These are phyloP conservation scores for Eurytoma californica DNA, from an alignment of 2,888 invertebrate genomes.

Conservation along the genomic window DNA sequence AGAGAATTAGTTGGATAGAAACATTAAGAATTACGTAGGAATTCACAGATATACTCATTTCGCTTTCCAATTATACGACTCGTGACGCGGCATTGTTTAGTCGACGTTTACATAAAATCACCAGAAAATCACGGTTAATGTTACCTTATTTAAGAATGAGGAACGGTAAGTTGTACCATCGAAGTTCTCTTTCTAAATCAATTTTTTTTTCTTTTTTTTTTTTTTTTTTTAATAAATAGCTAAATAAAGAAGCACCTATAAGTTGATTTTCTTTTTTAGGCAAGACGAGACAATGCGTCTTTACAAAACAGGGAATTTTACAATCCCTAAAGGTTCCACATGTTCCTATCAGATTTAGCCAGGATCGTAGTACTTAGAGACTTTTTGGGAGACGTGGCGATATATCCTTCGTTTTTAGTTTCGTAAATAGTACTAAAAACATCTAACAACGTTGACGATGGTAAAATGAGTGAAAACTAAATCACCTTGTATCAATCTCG, in stretches of 20 bases:
- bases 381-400: slow-evolving; percentile 18
- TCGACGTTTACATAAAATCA: slow-evolving; percentile 22
- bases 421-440: slow-evolving; percentile 30
- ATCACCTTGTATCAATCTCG: slow-evolving; percentile 15
- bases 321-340: slow-evolving; percentile 10
- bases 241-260: neutral
- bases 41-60: slow-evolving; percentile 28
- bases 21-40: slow-evolving; percentile 39
- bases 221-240: neutral
- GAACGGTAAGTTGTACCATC: slow-evolving; percentile 14
- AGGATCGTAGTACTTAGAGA: slow-evolving; percentile 14
- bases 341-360: slow-evolving; percentile 40
- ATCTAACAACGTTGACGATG: slow-evolving; percentile 16
- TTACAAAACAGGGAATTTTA: neutral
- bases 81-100: slow-evolving; percentile 29
- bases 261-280: neutral
- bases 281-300: neutral
- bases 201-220: no score
- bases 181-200: neutral
- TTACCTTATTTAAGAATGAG: slow-evolving; percentile 23
- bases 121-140: slow-evolving; percentile 37
- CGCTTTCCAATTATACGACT: slow-evolving; percentile 11
- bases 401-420: neutral
- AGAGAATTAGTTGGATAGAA: slow-evolving; percentile 38
- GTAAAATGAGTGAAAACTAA: slow-evolving; percentile 4